Base-by-base conservation (phyloP, 1,140 invertebrate genomes). In the Hycleus cichorii region DNA sequence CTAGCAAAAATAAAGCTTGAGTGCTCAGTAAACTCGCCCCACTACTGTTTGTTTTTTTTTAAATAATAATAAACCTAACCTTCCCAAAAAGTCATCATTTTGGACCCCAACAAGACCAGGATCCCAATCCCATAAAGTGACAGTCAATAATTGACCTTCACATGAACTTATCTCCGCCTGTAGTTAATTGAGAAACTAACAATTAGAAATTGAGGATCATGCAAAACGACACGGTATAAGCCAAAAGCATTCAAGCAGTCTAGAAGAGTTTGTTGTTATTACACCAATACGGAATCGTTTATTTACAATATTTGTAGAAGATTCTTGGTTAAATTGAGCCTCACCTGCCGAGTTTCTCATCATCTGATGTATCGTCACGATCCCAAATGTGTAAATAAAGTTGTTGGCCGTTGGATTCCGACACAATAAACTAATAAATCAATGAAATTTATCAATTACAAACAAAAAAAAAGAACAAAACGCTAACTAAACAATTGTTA, bases 41-140 rank as follows among this genome's bases (percentile, higher is more conserved):
- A 18, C 18, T 18, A 18, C 18, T 18, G 18, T 18, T 18, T 18
- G 1, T 18, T 18, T 18, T 18, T 18, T 18, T 18, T 18, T 18
- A 18, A n/a, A 18, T 18, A 10, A 42, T n/a, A 42, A 42, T 10
- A n/a, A 4, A 42, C 11, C 26, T 55, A 44, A 89, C 89, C 88
- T 91, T 80, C 89, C 88, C 74, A 91, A 83, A 79, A 82, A 85
- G 82, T 91, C 89, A 82, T 92, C 88, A 77, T 85, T 85, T 73
- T 83, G 81, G 72, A 86, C 81, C 71, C 87, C 87, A 70, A 83
- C 83, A 73, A 91, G 82, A 66, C 81, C 86, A 66, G 87, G 81
- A 81, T 91, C 89, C 83, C 86, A 91, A 80, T 93, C 89, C 88
- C 87, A 92, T 70, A 90, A 76, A 73, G 84, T 82, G 74, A 88